These are phyloP conservation scores for Musca vetustissima DNA, from an alignment of 1,140 invertebrate genomes.

Conservation along the genomic window DNA sequence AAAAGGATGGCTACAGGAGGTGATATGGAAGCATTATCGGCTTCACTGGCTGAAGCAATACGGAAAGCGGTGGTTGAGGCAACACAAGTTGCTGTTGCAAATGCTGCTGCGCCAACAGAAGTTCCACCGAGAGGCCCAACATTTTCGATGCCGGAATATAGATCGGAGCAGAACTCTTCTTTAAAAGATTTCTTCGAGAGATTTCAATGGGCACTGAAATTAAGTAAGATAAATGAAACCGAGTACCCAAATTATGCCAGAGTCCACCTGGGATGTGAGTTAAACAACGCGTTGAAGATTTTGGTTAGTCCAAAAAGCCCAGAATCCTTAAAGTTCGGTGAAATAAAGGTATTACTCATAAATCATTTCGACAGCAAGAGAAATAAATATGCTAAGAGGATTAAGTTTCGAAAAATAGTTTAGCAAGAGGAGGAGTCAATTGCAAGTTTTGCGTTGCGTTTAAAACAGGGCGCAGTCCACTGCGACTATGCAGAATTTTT, in stretches of 20 bases:
- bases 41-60: background rate
- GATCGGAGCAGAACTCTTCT: background rate
- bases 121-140: background rate
- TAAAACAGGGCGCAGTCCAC: too few species aligned
- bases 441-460: too few species aligned
- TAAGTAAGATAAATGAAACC: background rate
- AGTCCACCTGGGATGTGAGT: slow-evolving; percentile 4
- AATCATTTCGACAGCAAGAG: too few species aligned
- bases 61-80: background rate
- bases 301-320: background rate
- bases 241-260: background rate
- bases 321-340: background rate
- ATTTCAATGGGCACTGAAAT: slow-evolving; percentile 9
- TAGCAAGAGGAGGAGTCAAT: too few species aligned
- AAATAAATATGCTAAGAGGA: too few species aligned
- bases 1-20: background rate
- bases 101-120: background rate
- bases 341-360: too few species aligned
- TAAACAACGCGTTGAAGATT: background rate
- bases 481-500: too few species aligned
- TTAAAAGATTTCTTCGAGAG: background rate
- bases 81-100: slow-evolving; percentile 4
- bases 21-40: background rate
- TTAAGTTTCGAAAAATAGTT: too few species aligned
- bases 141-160: slow-evolving; percentile 5